A percentile compares a stretch with the other conserved stretches of the same genome.
Evolutionary conservation across 2,888 invertebrate species (phyloP).

Genomic region (Cactoblastis cactorum): DNA sequence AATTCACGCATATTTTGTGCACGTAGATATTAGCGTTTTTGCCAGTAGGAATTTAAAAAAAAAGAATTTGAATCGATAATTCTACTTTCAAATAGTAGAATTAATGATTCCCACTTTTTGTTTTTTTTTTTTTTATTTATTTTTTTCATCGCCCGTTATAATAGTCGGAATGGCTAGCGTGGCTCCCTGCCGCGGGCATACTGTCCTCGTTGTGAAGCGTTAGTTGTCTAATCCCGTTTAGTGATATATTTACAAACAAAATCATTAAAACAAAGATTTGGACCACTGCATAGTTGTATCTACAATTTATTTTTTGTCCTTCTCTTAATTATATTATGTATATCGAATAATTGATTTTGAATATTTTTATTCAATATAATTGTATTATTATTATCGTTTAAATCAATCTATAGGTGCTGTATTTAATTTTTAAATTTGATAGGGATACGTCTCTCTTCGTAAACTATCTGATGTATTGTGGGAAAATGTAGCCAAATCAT

Average conservation of each 20-base stretch:
- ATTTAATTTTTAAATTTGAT: constrained; percentile 74
- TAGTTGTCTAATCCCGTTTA: constrained; percentile 57
- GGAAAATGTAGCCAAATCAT: constrained; percentile 72
- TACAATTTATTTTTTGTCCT: constrained; percentile 59
- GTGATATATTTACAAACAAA: constrained; percentile 55
- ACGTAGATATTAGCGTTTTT: too few species aligned
- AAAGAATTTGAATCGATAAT: too few species aligned
- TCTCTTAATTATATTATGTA: constrained; percentile 53
- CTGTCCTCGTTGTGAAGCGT: constrained; percentile 61
- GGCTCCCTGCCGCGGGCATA: constrained; percentile 25
- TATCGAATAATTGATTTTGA: constrained; percentile 57
- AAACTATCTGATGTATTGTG: constrained; percentile 60
- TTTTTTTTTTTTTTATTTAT: too few species aligned
- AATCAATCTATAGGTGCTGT: constrained; percentile 73
- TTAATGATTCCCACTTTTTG: too few species aligned
- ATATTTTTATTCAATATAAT: constrained; percentile 58
- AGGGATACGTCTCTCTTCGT: constrained; percentile 65
- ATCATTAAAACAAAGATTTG: constrained; percentile 45
- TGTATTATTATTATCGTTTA: constrained; percentile 52
- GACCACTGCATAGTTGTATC: constrained; percentile 63
- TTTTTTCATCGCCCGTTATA: too few species aligned
- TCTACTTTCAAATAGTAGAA: too few species aligned
- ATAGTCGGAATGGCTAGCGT: constrained; percentile 1
- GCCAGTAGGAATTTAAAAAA: too few species aligned
- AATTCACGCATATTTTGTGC: too few species aligned